Base-by-base conservation (phyloP, 2,797 vertebrate species). In the Cyprinella venusta region DNA sequence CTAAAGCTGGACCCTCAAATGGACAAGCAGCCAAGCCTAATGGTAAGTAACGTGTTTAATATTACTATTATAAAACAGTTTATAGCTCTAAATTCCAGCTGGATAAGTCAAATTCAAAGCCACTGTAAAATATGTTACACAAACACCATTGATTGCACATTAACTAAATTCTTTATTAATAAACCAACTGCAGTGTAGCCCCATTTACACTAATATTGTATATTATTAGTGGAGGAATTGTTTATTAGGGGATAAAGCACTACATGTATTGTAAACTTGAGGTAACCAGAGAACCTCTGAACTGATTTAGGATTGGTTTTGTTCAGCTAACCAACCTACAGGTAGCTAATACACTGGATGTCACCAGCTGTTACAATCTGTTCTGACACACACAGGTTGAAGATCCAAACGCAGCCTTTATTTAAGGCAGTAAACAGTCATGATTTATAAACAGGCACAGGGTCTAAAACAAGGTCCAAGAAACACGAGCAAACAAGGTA, bases 271-370 rank as follows among this genome's bases (percentile, higher is more conserved):
- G 5, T 77, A 33, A 36, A 48, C 42, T 40, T 64, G 16, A 65
- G 12, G 5, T 33, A 38, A 56, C 26, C 10, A 4, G 19, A 50
- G 4, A 59, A 9, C n/a, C 15, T 61, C 33, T 21, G n/a, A 50
- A 78, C 76, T 78, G 4, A 24, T 56, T 75, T 38, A 1, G 1
- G 18, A 18, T 30, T 68, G 26, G 42, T 16, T 76, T 21, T 74
- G 8, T 85, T 76, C 50, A 45, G 68, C 72, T 79, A 88, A 76
- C 7, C 81, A 84, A 24, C 65, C 80, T 21, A 61, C 81, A 82
- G 86, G 88, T 88, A n/a, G n/a, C n/a, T n/a, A 82, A 82, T 40
- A 12, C 36, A 38, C 2, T 70, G 16, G 45, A 48, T 48, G 4
- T 15, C 45, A 48, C 45, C 4, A 42, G 42, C 10, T 12, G 42